Evolutionary conservation across 64 coral and sea anemone genomes (phyloP), one percentile per base, ranked within the genome.

Genomic region (Pocillopora verrucosa): DNA sequence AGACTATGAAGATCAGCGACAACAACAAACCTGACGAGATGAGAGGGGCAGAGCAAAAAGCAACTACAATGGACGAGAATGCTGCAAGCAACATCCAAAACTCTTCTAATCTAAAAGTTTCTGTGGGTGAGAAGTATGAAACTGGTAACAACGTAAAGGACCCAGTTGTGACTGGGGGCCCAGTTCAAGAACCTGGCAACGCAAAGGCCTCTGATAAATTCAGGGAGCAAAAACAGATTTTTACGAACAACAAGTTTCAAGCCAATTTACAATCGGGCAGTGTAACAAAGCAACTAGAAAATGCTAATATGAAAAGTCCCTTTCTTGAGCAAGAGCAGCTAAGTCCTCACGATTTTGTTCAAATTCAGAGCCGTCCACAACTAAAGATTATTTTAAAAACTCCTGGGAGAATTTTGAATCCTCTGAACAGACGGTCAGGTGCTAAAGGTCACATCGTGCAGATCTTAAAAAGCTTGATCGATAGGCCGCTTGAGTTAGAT

Each of bases 391-490:
- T 85, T 58, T 57, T 85, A 14, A 59, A 85, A 72, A 56, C 16
- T 57, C 82, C 82, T 56, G 82, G 82, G 14, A 85, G 72, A 85
- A 68, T 85, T 20, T 20, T 38, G 11, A 83, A 65, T 81, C 4
- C 12, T 68, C 45, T 83, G 11, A 83, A 68, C 22, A 36, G 60
- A 36, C 38, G 80, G 12, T 68, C 60, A 38, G 17, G 19, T 9
- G 60, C 80, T 17, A 69, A 20, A 20, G 34, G 63, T 12, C 34
- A 58, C 26, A 72, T 56, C 20, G 38, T 72, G 16, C 12, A 70
- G 24, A 85, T 85, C 25, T 36, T 85, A 16, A 85, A 85, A 85
- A 85, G 82, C 65, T 72, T 85, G 64, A 85, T 85, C 7, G 38
- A 72, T 24, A 51, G n/a, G 19, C 63, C 82, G 0, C 38, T 85